Percentiles rank a stretch among this genome's conserved stretches.
Conservation (phyloP, 2,113 vertebrate species). For the Pristiophorus japonicus region DNA sequence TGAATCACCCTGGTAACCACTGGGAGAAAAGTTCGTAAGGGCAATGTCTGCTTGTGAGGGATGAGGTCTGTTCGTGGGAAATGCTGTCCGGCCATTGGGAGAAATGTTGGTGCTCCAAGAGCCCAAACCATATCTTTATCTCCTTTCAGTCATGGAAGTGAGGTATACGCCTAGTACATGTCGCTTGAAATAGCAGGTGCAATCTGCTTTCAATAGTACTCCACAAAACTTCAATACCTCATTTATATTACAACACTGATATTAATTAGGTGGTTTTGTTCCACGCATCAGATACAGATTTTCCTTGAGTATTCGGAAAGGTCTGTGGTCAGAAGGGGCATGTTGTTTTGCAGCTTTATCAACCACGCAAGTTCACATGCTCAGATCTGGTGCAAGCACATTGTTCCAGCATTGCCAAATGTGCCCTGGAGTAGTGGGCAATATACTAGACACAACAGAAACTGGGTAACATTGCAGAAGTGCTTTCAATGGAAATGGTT, state of each 20-base stretch:
- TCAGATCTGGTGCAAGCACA: neutral
- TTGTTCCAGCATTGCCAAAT: neutral
- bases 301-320: neutral
- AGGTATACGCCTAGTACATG: neutral
- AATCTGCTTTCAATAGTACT: neutral
- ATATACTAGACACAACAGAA: neutral
- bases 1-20: neutral
- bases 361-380: neutral
- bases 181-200: neutral
- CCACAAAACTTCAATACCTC: neutral
- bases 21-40: neutral
- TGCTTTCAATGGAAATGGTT: neutral
- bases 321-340: neutral
- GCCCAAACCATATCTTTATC: neutral
- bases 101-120: neutral
- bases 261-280: neutral
- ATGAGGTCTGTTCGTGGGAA: neutral
- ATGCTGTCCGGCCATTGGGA: neutral
- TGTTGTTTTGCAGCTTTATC: neutral
- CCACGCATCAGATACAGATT: neutral
- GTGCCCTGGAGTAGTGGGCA: neutral
- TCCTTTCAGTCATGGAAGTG: neutral
- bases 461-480: neutral
- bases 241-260: neutral
- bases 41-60: neutral